Evolutionary conservation across 2,113 vertebrate genomes (phyloP).

Genomic region (Anolis sagrei): DNA sequence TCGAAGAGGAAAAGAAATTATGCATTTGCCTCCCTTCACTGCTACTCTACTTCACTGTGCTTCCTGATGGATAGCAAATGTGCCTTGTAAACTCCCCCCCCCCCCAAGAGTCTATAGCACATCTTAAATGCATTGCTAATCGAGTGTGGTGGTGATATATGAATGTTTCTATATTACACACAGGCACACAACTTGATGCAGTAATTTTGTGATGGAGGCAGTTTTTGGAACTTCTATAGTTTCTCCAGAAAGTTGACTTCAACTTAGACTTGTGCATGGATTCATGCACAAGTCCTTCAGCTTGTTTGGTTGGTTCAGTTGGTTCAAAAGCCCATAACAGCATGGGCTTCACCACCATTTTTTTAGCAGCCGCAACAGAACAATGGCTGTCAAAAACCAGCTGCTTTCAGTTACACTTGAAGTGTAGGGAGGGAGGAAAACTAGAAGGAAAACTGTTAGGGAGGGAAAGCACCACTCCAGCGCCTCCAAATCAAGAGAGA

Average conservation of each 20-base stretch:
- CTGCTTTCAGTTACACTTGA: too few species aligned
- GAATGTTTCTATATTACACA: conserved; percentile 5
- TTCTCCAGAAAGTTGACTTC: conserved; percentile 17
- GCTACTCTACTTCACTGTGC: not conserved
- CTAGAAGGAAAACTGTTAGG: too few species aligned
- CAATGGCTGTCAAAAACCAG: too few species aligned
- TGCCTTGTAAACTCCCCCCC: conserved; percentile 5
- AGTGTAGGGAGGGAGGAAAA: too few species aligned
- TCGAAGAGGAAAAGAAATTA: conserved; percentile 3
- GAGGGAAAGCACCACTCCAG: too few species aligned
- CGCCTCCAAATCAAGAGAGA: too few species aligned
- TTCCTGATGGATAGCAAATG: conserved; percentile 17
- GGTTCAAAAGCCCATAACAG: too few species aligned
- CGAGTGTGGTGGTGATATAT: conserved; percentile 1
- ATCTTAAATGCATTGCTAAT: conserved; percentile 25
- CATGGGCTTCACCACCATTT: too few species aligned
- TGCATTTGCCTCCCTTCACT: not conserved
- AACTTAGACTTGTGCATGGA: too few species aligned
- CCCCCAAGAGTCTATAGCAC: conserved; percentile 24
- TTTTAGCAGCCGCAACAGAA: too few species aligned
- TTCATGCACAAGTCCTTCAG: too few species aligned
- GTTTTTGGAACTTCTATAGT: not conserved
- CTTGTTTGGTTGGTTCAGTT: too few species aligned
- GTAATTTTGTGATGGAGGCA: not conserved
- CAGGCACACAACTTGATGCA: not conserved